phyloP scores from a whole-genome alignment of 1,140 invertebrate genomes.

The Diploscapter pachys region DNA sequence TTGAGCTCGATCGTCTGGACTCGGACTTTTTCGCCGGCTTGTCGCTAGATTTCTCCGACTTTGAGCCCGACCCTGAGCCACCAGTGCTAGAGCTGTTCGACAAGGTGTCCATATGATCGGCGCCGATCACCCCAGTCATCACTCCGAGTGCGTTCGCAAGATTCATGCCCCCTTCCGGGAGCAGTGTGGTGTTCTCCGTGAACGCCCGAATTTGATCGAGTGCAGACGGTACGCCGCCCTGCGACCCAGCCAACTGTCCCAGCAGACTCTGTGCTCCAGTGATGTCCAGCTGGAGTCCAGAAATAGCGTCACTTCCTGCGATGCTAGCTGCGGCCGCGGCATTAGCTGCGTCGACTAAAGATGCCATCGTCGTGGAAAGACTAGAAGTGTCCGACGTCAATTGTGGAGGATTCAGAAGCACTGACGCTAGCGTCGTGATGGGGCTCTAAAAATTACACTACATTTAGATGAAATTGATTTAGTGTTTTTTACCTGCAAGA shows the following conservation, averaged over 20 bases:
- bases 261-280: neutral
- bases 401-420: too few relatives aligned
- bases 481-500: too few relatives aligned
- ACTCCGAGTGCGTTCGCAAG: conserved; percentile 14
- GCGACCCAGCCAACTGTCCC: conserved; percentile 15
- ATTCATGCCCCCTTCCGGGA: conserved; percentile 23
- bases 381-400: too few relatives aligned
- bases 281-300: conserved; percentile 7
- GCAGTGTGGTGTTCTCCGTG: conserved; percentile 27
- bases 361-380: conserved; percentile 41
- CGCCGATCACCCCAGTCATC: neutral
- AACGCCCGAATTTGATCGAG: conserved; percentile 33
- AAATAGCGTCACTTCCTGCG: neutral
- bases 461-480: too few relatives aligned
- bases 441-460: too few relatives aligned
- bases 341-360: conserved; percentile 22
- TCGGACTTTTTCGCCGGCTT: conserved; percentile 1
- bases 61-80: too few relatives aligned
- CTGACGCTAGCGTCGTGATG: too few relatives aligned
- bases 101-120: too few relatives aligned
- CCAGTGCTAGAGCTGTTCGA: too few relatives aligned
- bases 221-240: conserved; percentile 15
- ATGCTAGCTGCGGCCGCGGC: conserved; percentile 1
- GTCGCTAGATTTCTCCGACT: too few relatives aligned
- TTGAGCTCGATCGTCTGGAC: conserved; percentile 18